phyloP scores from a whole-genome alignment of 2,797 vertebrate species.

The Hemibagrus guttatus region DNA sequence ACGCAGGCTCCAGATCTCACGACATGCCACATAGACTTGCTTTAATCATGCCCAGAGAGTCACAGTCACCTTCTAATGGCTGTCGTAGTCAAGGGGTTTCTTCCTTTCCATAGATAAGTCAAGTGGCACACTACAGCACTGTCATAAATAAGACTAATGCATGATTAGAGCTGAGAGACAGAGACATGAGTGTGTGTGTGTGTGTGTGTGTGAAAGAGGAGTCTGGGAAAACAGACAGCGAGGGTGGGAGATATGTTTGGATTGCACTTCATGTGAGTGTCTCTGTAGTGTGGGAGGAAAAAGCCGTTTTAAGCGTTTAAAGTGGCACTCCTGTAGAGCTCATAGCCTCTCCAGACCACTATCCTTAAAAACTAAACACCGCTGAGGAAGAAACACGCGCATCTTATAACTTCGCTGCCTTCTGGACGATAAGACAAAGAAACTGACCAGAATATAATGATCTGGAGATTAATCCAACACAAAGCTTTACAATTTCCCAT shows the following conservation, averaged over 20 bases:
- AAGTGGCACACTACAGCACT: background rate
- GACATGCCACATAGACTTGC: conserved; percentile 18
- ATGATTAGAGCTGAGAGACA: conserved; percentile 31
- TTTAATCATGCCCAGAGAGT: conserved; percentile 24
- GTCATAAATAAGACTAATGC: conserved; percentile 25
- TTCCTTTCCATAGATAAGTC: conserved; percentile 33
- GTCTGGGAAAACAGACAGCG: conserved; percentile 33
- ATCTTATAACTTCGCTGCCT: background rate
- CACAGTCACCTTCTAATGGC: conserved; percentile 12
- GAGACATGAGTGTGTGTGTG: conserved; percentile 9
- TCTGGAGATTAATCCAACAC: background rate
- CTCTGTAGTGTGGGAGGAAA: conserved; percentile 4
- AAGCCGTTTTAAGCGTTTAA: conserved; percentile 13
- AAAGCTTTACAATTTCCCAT: background rate
- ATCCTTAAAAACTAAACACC: background rate
- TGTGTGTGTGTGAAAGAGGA: conserved; percentile 14
- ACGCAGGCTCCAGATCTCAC: conserved; percentile 6
- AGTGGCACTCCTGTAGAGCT: conserved; percentile 41
- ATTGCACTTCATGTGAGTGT: conserved; percentile 22
- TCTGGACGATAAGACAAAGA: background rate
- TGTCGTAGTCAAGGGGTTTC: conserved; percentile 6
- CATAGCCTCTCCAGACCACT: background rate
- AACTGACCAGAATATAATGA: background rate
- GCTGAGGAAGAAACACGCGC: background rate
- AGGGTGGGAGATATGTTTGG: conserved; percentile 18